Percentiles rank a stretch among this genome's conserved stretches.
phyloP scores from a whole-genome alignment of 1,140 invertebrate genomes.

The Nilaparvata lugens region DNA sequence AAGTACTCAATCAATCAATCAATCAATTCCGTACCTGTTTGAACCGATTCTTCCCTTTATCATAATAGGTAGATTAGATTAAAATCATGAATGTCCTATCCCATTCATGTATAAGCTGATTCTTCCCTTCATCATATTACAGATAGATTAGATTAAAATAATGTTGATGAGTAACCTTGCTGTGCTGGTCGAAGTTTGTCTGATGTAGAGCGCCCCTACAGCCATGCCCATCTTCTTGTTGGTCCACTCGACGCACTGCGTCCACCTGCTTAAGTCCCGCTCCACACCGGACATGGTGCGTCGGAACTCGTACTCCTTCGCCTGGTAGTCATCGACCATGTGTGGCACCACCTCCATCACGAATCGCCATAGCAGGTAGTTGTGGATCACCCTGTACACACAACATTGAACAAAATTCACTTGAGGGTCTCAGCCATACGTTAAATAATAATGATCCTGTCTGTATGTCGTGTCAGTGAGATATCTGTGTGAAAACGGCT shows the following conservation, averaged over 20 bases:
- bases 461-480: no score
- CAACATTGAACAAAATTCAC: neutral
- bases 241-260: constrained; percentile 76
- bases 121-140: no score
- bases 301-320: constrained; percentile 64
- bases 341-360: constrained; percentile 70
- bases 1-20: no score
- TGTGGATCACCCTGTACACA: constrained; percentile 72
- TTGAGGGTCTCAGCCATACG: neutral
- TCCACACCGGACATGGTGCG: constrained; percentile 71
- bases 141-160: neutral
- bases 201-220: constrained; percentile 69
- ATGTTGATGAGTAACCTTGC: constrained; percentile 57
- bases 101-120: no score
- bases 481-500: no score
- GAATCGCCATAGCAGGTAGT: constrained; percentile 75
- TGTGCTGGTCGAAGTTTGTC: constrained; percentile 77
- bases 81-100: no score
- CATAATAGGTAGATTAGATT: no score
- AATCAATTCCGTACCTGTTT: no score
- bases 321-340: constrained; percentile 72
- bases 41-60: no score
- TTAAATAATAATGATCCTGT: no score
- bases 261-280: constrained; percentile 65
- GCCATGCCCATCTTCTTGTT: constrained; percentile 79